These are phyloP conservation scores for Hydrocynus forskahlii DNA, from an alignment of 2,797 vertebrate genomes.

Conservation along the genomic window DNA sequence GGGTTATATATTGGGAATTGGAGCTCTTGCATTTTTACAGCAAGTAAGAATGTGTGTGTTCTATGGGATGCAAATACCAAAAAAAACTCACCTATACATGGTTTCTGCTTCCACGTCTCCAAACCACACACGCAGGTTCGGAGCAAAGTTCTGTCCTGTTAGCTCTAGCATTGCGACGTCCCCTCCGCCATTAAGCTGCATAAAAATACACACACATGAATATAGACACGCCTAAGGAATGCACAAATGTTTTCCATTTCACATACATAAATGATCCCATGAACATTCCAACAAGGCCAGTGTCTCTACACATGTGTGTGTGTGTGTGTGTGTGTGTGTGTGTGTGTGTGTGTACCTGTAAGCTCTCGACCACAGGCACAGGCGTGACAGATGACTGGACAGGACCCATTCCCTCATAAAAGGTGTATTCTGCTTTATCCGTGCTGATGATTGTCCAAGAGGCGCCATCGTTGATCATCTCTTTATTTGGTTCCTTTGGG, in stretches of 20 bases:
- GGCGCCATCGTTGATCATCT: constrained; percentile 99
- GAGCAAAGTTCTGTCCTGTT: constrained; percentile 99
- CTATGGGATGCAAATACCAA: not conserved
- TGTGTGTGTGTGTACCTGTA: constrained; percentile 82
- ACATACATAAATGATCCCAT: constrained; percentile 83
- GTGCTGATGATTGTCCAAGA: constrained; percentile 99
- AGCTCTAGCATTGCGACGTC: constrained; percentile 99
- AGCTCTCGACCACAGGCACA: constrained; percentile 98
- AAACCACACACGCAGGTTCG: constrained; percentile 98
- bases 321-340: constrained; percentile 64
- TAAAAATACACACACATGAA: constrained; percentile 7
- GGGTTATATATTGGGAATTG: not conserved
- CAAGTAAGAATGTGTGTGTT: not conserved
- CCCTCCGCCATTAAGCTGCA: constrained; percentile 94
- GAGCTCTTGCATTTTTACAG: not conserved
- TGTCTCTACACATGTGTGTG: constrained; percentile 39
- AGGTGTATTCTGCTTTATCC: constrained; percentile 98
- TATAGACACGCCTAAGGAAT: not conserved
- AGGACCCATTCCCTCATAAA: constrained; percentile 99
- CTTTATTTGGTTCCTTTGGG: constrained; percentile 99
- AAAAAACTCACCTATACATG: constrained; percentile 91
- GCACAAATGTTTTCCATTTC: constrained; percentile 64
- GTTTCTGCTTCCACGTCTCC: constrained; percentile 99
- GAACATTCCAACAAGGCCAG: too few relatives aligned
- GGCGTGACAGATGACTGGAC: constrained; percentile 96